Evolutionary conservation across 1,140 invertebrate genomes (phyloP).

Genomic region (Sminthurinus signatus): DNA sequence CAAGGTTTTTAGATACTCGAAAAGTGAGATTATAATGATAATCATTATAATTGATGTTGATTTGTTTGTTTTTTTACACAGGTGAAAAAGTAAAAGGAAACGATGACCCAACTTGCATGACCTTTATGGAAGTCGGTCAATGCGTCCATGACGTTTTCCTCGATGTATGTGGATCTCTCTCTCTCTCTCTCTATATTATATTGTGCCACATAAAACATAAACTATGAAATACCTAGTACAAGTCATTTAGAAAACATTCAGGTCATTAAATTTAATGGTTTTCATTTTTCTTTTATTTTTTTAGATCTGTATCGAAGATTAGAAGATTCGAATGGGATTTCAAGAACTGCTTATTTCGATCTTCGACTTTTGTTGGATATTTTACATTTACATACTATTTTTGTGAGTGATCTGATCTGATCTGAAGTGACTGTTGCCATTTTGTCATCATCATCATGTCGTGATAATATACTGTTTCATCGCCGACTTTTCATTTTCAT

Average conservation of each 20-base stretch:
- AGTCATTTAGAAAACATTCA: not conserved
- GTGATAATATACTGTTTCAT: not conserved
- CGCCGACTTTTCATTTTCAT: too few relatives aligned
- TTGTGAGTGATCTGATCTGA: not conserved
- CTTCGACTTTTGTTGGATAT: not conserved
- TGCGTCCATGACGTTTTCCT: slow-evolving; percentile 38
- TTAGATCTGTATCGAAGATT: slow-evolving; percentile 5
- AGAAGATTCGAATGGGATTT: not conserved
- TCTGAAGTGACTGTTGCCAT: not conserved
- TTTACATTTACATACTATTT: not conserved
- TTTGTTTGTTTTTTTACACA: slow-evolving; percentile 6
- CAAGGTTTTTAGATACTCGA: too few relatives aligned
- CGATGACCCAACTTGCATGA: slow-evolving; percentile 32
- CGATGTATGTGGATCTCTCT: slow-evolving; percentile 21
- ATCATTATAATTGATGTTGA: too few relatives aligned
- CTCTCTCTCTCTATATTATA: not conserved
- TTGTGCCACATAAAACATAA: not conserved
- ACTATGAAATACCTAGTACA: not conserved
- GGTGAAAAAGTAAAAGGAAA: slow-evolving; percentile 34
- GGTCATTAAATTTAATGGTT: not conserved
- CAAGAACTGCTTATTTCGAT: not conserved
- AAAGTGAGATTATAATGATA: too few relatives aligned
- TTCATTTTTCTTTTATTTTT: not conserved
- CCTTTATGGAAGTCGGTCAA: slow-evolving; percentile 34
- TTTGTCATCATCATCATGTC: not conserved